Base-by-base conservation (phyloP, 2,888 invertebrate species). In the Cephus runcator region DNA sequence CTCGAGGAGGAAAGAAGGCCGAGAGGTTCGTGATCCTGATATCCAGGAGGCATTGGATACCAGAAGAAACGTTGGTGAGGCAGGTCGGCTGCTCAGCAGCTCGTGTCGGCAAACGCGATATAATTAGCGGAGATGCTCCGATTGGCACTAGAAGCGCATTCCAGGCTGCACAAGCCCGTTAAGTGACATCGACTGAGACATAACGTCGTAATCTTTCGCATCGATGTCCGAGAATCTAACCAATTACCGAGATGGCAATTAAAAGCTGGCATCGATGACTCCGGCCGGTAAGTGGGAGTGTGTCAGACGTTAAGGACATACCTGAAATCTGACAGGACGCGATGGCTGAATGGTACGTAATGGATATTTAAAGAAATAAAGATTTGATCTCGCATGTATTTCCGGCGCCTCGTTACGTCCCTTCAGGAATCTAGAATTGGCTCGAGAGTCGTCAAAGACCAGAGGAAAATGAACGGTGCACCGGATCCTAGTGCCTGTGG, bases 51-150 rank as follows among this genome's bases (percentile, higher is more conserved):
- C 40, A 40, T 15, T 40, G 40, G 15, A 40, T 40, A 40, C 40
- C 40, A 40, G 15, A 56, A 56, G 56, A 56, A 56, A 56, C 2
- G 56, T 23, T 23, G 56, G 56, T 56, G 23, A 56, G 56, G 76
- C 77, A 77, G 79, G 77, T 69, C 68, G 69, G 36, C 69, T 75
- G 73, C 73, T 73, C 77, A 80, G 78, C 79, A 81, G 73, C 80
- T 84, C 83, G 84, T 84, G 82, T 81, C 82, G 81, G 81, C 79
- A 82, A 84, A 82, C 79, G 82, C 79, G 81, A 84, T 84, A 83
- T 83, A 84, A 84, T 84, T 84, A 84, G 84, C 80, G 77, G 75
- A 73, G 84, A 81, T 81, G 80, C 77, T 75, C 82, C 78, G 82
- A 81, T 81, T 79, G 80, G 78, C 77, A 69, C 78, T 77, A 73